A percentile compares a stretch with the other conserved stretches of the same genome.
Conservation (phyloP, 2,797 vertebrate species). For the Danio choprae region DNA sequence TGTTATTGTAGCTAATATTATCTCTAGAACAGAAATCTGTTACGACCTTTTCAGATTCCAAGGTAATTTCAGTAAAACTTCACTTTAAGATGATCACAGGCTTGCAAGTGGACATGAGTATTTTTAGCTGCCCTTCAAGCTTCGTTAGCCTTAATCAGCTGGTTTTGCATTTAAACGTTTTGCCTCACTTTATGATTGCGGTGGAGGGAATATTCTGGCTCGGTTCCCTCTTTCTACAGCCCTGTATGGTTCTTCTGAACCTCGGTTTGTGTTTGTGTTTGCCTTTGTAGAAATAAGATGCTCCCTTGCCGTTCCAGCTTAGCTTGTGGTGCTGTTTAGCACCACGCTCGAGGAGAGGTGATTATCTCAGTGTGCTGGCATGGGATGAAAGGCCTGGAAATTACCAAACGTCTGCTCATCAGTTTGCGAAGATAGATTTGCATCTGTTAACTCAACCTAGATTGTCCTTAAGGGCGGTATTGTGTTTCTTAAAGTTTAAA, state of each 20-base stretch:
- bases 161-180: conserved; percentile 24
- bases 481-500: conserved; percentile 5
- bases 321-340: conserved; percentile 42
- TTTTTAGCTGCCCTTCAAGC: conserved; percentile 51
- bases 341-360: conserved; percentile 32
- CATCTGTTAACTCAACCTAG: conserved; percentile 29
- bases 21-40: not conserved
- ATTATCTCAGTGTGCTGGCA: conserved; percentile 47
- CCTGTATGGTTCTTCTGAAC: conserved; percentile 1
- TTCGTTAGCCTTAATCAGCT: conserved; percentile 52
- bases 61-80: conserved; percentile 16
- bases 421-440: conserved; percentile 19
- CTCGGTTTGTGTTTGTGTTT: conserved; percentile 23
- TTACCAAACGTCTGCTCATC: conserved; percentile 42
- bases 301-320: conserved; percentile 37
- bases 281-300: conserved; percentile 39
- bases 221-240: conserved; percentile 3
- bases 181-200: conserved; percentile 31
- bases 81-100: conserved; percentile 35
- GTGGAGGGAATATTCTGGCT: conserved; percentile 8
- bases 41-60: not conserved
- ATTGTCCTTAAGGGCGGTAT: conserved; percentile 6
- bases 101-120: conserved; percentile 24
- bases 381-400: conserved; percentile 40
- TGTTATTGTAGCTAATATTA: too few relatives aligned